A percentile compares a stretch with the other conserved stretches of the same genome.
Conservation (phyloP, 2,888 invertebrate genomes). For the Griposia aprilina region DNA sequence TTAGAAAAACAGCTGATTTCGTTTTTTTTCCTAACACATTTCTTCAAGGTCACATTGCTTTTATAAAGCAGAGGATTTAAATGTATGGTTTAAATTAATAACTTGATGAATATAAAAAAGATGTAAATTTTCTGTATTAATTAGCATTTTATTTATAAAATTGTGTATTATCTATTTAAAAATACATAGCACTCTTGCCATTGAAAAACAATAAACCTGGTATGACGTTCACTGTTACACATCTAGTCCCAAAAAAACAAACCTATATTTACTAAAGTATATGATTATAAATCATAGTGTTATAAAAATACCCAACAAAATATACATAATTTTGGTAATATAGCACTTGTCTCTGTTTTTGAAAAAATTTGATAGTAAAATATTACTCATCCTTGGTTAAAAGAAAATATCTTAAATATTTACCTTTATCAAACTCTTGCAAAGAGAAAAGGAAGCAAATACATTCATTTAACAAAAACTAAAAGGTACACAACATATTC, state of each 20-base stretch:
- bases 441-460: not conserved
- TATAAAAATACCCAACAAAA: not conserved
- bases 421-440: slow-evolving; percentile 3
- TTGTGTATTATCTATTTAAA: not conserved
- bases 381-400: not conserved
- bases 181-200: no score
- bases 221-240: not conserved
- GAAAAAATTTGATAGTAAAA: not conserved
- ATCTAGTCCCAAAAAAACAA: not conserved
- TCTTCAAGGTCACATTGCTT: slow-evolving; percentile 9
- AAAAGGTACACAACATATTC: not conserved
- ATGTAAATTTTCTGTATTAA: not conserved
- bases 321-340: not conserved
- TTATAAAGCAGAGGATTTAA: not conserved
- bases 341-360: not conserved
- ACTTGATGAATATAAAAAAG: not conserved
- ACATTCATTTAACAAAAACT: no score
- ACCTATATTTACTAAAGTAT: not conserved
- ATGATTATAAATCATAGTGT: not conserved
- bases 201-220: not conserved
- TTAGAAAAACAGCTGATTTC: not conserved
- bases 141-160: not conserved
- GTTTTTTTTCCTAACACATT: not conserved
- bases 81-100: not conserved
- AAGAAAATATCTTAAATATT: slow-evolving; percentile 2